Conservation (phyloP, 2,113 vertebrate species). For the Micronisus gabar region DNA sequence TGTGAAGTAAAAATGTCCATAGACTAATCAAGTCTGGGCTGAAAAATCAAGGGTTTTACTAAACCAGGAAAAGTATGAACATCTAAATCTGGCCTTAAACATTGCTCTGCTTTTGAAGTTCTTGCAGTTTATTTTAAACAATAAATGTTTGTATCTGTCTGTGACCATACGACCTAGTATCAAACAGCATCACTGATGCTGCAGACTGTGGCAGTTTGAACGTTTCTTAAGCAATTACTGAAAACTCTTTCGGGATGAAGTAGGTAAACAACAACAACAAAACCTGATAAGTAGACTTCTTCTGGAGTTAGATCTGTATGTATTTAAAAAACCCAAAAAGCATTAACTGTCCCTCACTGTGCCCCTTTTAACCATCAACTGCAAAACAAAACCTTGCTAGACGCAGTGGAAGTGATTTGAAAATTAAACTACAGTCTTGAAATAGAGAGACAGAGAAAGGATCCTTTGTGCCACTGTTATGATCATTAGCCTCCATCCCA, state of each 20-base stretch:
- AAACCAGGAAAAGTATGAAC: neutral
- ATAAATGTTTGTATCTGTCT: neutral
- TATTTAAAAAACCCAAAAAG: fast-evolving
- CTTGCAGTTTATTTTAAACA: neutral
- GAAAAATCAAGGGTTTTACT: slow-evolving; percentile 23
- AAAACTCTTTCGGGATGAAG: neutral
- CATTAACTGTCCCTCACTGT: neutral
- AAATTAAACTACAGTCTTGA: slow-evolving; percentile 10
- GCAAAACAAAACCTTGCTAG: neutral
- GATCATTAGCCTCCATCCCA: neutral
- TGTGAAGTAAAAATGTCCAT: slow-evolving; percentile 20
- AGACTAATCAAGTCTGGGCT: slow-evolving; percentile 17
- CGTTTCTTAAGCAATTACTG: neutral
- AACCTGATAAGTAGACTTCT: neutral
- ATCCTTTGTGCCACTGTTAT: neutral
- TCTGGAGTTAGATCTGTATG: neutral
- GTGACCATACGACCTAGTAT: neutral
- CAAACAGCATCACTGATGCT: neutral
- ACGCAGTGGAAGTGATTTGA: neutral
- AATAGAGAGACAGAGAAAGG: neutral
- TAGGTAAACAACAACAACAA: neutral
- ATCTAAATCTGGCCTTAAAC: slow-evolving; percentile 5
- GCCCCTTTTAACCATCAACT: neutral
- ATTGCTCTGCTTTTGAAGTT: neutral
- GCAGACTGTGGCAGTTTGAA: neutral